Evolutionary conservation across 2,113 vertebrate genomes (phyloP).

Genomic region (Picathartes gymnocephalus): DNA sequence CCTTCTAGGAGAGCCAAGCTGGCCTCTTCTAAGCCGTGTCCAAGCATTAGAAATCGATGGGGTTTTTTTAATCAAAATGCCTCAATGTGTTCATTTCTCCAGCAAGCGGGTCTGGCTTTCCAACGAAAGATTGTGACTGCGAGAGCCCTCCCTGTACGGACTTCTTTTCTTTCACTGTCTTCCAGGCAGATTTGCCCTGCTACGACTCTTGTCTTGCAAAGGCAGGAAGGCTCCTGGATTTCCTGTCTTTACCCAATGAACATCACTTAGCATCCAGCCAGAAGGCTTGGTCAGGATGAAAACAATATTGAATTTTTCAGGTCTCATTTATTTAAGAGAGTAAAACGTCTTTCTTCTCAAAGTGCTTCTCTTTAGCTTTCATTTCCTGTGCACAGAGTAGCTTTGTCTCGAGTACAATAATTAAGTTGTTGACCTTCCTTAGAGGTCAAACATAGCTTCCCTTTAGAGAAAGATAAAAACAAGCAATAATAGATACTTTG

Average conservation of each 20-base stretch:
- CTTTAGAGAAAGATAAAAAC: constrained; percentile 71
- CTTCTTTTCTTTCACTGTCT: background rate
- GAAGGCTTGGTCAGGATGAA: constrained; percentile 34
- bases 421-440: constrained; percentile 71
- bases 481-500: constrained; percentile 64
- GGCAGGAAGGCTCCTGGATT: constrained; percentile 41
- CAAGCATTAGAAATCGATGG: background rate
- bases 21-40: background rate
- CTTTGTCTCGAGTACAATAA: constrained; percentile 75
- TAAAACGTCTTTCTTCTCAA: constrained; percentile 55
- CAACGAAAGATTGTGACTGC: background rate
- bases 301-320: constrained; percentile 42
- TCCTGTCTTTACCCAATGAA: constrained; percentile 21
- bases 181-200: background rate
- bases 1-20: background rate
- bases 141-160: background rate
- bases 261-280: constrained; percentile 56
- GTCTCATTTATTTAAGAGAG: constrained; percentile 63
- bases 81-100: background rate
- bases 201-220: background rate
- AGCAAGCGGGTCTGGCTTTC: background rate
- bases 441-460: constrained; percentile 71
- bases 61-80: background rate
- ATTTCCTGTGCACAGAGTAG: constrained; percentile 70
- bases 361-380: constrained; percentile 65